Evolutionary conservation across 2,113 vertebrate species (phyloP).

Genomic region (Rana temporaria): DNA sequence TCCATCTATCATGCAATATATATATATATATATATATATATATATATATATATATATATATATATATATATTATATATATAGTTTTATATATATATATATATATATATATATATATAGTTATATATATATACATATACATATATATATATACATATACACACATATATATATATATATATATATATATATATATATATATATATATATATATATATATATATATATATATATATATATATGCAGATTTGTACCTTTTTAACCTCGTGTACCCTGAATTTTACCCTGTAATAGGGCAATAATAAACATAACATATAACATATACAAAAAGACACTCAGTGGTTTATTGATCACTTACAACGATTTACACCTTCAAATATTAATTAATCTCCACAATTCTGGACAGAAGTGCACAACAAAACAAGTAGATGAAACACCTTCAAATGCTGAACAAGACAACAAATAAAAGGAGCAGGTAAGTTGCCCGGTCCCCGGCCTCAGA

Average conservation of each 20-base stretch:
- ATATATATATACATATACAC: not conserved
- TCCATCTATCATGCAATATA: no score
- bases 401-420: slow-evolving; percentile 84
- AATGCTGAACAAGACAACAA: slow-evolving; percentile 75
- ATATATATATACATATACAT: no score
- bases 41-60: not conserved
- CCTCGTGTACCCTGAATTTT: not conserved
- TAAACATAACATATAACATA: slow-evolving; percentile 17
- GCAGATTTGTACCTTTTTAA: not conserved
- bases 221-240: not conserved
- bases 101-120: not conserved
- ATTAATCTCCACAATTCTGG: slow-evolving; percentile 82
- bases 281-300: not conserved
- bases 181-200: not conserved
- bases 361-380: slow-evolving; percentile 93
- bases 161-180: no score
- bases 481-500: not conserved
- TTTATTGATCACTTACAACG: slow-evolving; percentile 96
- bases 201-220: no score
- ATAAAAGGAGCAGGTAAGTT: slow-evolving; percentile 74
- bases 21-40: no score
- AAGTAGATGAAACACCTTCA: slow-evolving; percentile 77
- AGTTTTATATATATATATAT: not conserved
- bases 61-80: not conserved
- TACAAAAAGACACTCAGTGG: slow-evolving; percentile 81